These are phyloP conservation scores for Balanococcus diminutus DNA, from an alignment of 2,888 invertebrate species.

Conservation along the genomic window DNA sequence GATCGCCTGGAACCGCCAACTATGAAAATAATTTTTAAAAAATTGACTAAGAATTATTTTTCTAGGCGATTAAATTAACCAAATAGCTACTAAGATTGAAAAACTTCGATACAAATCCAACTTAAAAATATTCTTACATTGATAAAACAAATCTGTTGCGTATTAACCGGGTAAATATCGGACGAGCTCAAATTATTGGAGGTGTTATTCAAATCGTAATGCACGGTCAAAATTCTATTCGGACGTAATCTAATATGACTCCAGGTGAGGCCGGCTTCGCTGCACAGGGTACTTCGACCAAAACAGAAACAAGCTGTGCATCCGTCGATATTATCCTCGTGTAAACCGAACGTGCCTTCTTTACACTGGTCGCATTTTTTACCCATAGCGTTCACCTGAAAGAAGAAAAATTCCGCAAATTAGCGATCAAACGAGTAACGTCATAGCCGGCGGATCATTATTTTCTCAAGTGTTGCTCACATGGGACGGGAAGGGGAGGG, in stretches of 20 bases:
- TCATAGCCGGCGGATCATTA: too few relatives aligned
- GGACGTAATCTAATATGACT: slow-evolving; percentile 72
- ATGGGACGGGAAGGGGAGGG: too few relatives aligned
- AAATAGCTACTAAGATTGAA: too few relatives aligned
- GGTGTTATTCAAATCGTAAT: slow-evolving; percentile 59
- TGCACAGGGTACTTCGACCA: slow-evolving; percentile 79
- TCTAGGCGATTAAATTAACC: not conserved
- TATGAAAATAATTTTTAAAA: not conserved
- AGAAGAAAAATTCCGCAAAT: too few relatives aligned
- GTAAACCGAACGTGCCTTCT: slow-evolving; percentile 84
- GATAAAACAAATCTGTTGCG: slow-evolving; percentile 62
- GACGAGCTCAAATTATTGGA: slow-evolving; percentile 57
- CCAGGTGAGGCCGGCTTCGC: slow-evolving; percentile 82
- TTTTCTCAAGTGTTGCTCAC: too few relatives aligned
- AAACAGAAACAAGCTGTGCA: slow-evolving; percentile 98
- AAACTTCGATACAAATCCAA: not conserved
- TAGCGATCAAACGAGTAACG: too few relatives aligned
- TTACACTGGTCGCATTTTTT: slow-evolving; percentile 83
- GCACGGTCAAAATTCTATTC: slow-evolving; percentile 60
- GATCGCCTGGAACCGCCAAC: slow-evolving; percentile 49
- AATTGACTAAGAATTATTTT: not conserved
- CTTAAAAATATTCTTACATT: slow-evolving; percentile 51
- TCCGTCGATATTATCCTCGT: slow-evolving; percentile 77
- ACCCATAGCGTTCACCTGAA: slow-evolving; percentile 80
- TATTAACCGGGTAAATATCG: slow-evolving; percentile 60